phyloP scores from a whole-genome alignment of 2,797 vertebrate genomes.

The Pelochelys cantorii region DNA sequence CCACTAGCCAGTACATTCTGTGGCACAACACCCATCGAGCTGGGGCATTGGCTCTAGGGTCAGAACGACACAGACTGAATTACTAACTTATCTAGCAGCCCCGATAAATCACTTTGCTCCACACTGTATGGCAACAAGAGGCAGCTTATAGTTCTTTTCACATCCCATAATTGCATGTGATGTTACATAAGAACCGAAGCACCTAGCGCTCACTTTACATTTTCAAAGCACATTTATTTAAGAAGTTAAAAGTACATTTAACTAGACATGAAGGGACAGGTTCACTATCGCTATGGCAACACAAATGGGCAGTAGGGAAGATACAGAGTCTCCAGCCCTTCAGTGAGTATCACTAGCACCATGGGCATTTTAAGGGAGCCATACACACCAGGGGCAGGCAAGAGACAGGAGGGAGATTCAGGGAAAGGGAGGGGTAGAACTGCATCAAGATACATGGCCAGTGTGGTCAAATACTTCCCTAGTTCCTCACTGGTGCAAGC shows the following conservation, averaged over 20 bases:
- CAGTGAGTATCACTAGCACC: not conserved
- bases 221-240: conserved; percentile 15
- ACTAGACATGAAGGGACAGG: not conserved
- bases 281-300: conserved; percentile 34
- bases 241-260: conserved; percentile 39
- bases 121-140: not conserved
- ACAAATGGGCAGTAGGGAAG: not conserved
- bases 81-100: not conserved
- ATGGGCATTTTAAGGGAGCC: not conserved
- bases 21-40: not conserved
- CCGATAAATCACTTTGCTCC: conserved; percentile 1
- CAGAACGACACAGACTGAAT: not conserved
- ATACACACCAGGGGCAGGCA: not conserved
- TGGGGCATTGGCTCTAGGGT: not conserved
- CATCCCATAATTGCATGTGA: not conserved
- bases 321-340: not conserved
- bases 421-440: not conserved
- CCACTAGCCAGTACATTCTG: not conserved
- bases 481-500: not conserved
- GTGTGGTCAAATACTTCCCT: not conserved
- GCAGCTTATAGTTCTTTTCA: not conserved
- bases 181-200: not conserved
- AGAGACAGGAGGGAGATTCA: not conserved
- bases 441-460: not conserved
- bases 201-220: not conserved